Conservation (phyloP, 2,797 vertebrate species). For the Masticophis lateralis region DNA sequence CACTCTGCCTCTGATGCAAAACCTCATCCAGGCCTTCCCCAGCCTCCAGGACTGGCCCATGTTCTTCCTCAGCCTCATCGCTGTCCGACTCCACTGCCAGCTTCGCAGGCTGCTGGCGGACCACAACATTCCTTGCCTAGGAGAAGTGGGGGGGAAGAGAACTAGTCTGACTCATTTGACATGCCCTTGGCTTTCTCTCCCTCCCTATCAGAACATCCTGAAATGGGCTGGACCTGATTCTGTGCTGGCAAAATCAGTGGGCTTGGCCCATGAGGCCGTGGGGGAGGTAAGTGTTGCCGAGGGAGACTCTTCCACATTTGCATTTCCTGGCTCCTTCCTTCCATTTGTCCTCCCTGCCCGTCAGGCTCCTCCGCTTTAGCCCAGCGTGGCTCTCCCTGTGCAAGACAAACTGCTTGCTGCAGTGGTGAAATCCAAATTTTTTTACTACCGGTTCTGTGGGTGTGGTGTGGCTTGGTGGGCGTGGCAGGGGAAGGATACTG, state of each 20-base stretch:
- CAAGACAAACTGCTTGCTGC: background rate
- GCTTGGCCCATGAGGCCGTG: constrained; percentile 67
- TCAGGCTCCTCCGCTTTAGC: background rate
- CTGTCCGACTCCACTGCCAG: no score
- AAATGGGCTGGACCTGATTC: constrained; percentile 60
- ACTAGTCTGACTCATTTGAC: rapidly evolving
- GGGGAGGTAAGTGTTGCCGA: constrained; percentile 66
- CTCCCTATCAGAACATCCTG: constrained; percentile 70
- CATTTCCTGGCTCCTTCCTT: background rate
- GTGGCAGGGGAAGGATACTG: no score
- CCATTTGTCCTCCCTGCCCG: no score
- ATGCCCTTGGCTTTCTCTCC: background rate
- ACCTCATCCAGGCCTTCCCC: no score
- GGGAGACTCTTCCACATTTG: background rate
- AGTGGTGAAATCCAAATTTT: no score
- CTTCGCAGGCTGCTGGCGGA: no score
- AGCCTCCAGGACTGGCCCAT: no score
- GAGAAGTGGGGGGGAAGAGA: background rate
- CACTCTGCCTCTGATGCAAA: no score
- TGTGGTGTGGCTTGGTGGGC: no score
- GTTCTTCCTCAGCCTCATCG: no score
- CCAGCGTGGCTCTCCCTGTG: background rate
- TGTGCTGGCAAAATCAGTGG: constrained; percentile 48
- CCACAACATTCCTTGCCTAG: background rate
- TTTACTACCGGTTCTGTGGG: no score